phyloP scores from a whole-genome alignment of 2,797 vertebrate genomes.

The Pelodytes ibericus region DNA sequence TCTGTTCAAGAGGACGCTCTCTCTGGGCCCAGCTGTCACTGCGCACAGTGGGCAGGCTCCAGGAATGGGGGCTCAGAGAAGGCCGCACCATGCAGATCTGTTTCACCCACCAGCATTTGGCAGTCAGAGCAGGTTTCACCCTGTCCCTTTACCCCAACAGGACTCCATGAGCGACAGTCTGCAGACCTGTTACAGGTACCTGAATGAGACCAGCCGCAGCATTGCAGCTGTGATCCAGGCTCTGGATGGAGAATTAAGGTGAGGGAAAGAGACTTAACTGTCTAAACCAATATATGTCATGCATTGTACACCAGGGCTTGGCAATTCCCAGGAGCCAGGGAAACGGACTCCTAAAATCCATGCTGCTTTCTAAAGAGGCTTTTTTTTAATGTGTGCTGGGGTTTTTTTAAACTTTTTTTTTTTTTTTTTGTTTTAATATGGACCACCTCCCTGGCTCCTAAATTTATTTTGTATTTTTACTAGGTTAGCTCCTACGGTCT shows the following conservation, averaged over 20 bases:
- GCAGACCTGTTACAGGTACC: slow-evolving; percentile 83
- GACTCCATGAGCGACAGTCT: slow-evolving; percentile 87
- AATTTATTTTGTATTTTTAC: too few relatives aligned
- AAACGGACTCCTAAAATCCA: too few relatives aligned
- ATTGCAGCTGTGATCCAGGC: slow-evolving; percentile 91
- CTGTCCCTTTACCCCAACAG: slow-evolving; percentile 70
- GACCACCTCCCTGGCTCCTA: too few relatives aligned
- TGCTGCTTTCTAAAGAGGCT: too few relatives aligned
- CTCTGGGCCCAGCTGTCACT: slow-evolving; percentile 69
- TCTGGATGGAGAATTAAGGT: slow-evolving; percentile 90
- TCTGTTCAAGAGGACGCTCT: slow-evolving; percentile 83
- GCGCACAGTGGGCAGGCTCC: slow-evolving; percentile 63
- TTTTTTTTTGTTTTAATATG: too few relatives aligned
- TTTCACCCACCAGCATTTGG: slow-evolving; percentile 10
- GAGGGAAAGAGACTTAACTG: slow-evolving; percentile 48
- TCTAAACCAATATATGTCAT: too few relatives aligned
- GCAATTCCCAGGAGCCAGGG: too few relatives aligned
- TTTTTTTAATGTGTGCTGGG: too few relatives aligned
- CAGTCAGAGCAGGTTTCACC: slow-evolving; percentile 19
- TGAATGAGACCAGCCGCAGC: slow-evolving; percentile 91
- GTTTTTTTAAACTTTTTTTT: too few relatives aligned
- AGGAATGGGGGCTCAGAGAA: slow-evolving; percentile 66
- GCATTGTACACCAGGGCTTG: too few relatives aligned
- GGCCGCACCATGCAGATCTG: slow-evolving; percentile 38
- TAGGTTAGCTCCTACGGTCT: too few relatives aligned